Base-by-base conservation (phyloP, 2,113 vertebrate genomes). In the Puffinus mauretanicus region DNA sequence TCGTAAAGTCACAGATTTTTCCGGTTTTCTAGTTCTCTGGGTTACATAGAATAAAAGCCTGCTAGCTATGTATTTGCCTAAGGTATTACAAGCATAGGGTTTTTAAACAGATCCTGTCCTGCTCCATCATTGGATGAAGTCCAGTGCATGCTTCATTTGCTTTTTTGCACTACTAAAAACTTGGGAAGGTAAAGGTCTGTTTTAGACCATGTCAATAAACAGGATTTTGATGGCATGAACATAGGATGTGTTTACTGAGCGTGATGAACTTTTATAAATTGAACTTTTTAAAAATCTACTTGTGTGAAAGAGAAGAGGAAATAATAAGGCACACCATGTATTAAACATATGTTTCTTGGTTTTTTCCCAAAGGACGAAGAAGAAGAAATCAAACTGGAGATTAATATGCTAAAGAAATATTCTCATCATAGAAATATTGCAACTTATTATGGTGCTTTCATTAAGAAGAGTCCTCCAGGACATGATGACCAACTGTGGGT, bases 351-450 rank as follows among this genome's bases (percentile, higher is more conserved):
- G 70, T 3, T 12, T 79, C 89, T 72, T 65, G 24, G 18, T 52
- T 22, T 65, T 80, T 62, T 46, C 62, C 17, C 65, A 73, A 86
- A 99, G 99, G 99, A 99, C 64, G 99, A 99, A 98, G 99, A 99
- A 96, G 99, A 99, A 97, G 99, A 99, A 98, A 99, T 99, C 83
- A 99, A 99, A 98, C 98, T 99, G 98, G 99, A 99, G 98, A 99
- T 99, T 96, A 99, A 99, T 97, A 99, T 99, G 99, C 97, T 99
- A 93, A 99, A 99, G 98, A 99, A 99, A 93, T 99, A 99, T 67
- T 99, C 99, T 70, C 99, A 99, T 96, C 99, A 99, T 96, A 98
- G 99, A 97, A 99, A 99, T 96, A 99, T 99, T 42, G 99, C 99
- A 95, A 99, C 99, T n/a, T 99, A 99, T 38, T 99, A 99, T 9